Conservation (phyloP, 2,113 vertebrate genomes). For the Balaeniceps rex region DNA sequence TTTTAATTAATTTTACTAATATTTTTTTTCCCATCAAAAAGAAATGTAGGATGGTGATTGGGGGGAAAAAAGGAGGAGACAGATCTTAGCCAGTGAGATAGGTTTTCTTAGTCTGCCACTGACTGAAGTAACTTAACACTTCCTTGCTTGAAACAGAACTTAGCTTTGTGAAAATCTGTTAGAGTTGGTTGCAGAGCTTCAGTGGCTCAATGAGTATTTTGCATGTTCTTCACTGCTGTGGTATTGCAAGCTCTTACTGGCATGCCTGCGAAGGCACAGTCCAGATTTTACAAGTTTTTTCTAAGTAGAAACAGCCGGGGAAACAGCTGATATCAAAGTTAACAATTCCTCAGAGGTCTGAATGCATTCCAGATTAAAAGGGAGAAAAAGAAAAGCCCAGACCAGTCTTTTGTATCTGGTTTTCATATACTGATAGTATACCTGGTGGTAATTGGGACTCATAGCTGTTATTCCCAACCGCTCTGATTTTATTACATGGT, state of each 20-base stretch:
- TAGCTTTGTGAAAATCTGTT: not conserved
- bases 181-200: not conserved
- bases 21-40: not conserved
- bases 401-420: not conserved
- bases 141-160: not conserved
- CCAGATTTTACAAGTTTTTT: not conserved
- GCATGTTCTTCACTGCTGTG: not conserved
- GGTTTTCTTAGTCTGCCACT: not conserved
- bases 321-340: slow-evolving; percentile 6
- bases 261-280: not conserved
- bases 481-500: not conserved
- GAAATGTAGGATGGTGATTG: not conserved
- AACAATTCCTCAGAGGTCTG: not conserved
- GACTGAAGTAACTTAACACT: not conserved
- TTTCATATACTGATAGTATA: not conserved
- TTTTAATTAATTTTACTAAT: slow-evolving; percentile 68
- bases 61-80: not conserved
- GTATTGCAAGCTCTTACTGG: not conserved
- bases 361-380: not conserved
- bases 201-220: not conserved
- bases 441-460: not conserved
- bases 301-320: not conserved
- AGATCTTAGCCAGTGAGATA: not conserved
- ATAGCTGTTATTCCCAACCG: not conserved
- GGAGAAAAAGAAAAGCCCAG: not conserved